phyloP scores from a whole-genome alignment of 2,888 invertebrate genomes.

The Lasioglossum zephyrum region DNA sequence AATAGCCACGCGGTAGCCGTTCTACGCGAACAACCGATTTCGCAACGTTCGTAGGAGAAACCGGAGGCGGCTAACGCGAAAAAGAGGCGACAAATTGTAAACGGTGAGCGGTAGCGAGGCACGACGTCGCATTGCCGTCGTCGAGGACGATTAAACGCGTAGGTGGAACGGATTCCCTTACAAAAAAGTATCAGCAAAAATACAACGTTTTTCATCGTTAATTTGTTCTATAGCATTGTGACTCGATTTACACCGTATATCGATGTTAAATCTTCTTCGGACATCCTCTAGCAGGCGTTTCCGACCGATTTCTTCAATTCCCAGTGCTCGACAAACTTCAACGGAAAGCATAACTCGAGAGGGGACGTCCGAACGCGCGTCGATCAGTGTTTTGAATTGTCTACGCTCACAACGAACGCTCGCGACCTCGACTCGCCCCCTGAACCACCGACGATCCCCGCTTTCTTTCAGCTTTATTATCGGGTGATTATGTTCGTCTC shows the following conservation, averaged over 20 bases:
- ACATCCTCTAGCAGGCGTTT: neutral
- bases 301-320: neutral
- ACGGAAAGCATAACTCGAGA: neutral
- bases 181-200: slow-evolving; percentile 72
- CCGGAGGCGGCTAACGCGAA: neutral
- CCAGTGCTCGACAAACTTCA: neutral
- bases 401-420: slow-evolving; percentile 26
- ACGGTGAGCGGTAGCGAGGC: neutral
- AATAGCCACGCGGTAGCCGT: slow-evolving; percentile 9
- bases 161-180: slow-evolving; percentile 46
- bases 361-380: neutral
- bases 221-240: slow-evolving; percentile 52
- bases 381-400: slow-evolving; percentile 12
- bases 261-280: neutral
- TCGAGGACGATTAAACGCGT: slow-evolving; percentile 8
- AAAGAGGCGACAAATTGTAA: neutral
- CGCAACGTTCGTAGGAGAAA: neutral
- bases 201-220: slow-evolving; percentile 56
- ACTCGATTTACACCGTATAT: slow-evolving; percentile 23
- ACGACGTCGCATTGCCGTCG: neutral
- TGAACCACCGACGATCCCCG: neutral
- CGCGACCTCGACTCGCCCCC: neutral
- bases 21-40: neutral
- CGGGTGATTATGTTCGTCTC: neutral
- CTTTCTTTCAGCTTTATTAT: slow-evolving; percentile 16